Conservation (phyloP, 1,140 invertebrate species). For the Tetranychus cinnabarinus region DNA sequence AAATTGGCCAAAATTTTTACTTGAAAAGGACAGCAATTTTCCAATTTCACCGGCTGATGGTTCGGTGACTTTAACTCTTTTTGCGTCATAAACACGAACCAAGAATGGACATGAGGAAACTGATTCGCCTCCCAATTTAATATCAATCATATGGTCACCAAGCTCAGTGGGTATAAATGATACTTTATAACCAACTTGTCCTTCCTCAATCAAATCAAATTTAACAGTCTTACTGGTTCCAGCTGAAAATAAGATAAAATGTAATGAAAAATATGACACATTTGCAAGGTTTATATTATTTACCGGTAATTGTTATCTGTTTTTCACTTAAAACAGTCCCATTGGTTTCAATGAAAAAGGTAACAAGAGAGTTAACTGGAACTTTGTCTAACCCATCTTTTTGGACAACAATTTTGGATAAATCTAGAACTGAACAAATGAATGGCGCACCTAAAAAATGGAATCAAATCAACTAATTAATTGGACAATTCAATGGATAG, state of each 20-base stretch:
- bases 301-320: background rate
- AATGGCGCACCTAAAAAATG: constrained; percentile 3
- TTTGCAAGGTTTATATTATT: background rate
- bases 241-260: constrained; percentile 2
- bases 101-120: constrained; percentile 77
- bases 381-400: constrained; percentile 8
- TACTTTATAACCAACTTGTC: constrained; percentile 27
- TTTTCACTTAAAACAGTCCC: constrained; percentile 2
- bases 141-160: constrained; percentile 79
- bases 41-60: constrained; percentile 66
- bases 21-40: constrained; percentile 74
- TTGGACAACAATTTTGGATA: constrained; percentile 5
- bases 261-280: background rate
- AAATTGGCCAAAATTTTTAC: constrained; percentile 31
- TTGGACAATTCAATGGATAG: background rate
- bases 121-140: constrained; percentile 48
- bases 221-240: constrained; percentile 13
- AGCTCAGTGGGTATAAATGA: constrained; percentile 68
- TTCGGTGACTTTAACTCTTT: constrained; percentile 67
- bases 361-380: constrained; percentile 3
- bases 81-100: constrained; percentile 81
- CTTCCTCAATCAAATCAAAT: constrained; percentile 11
- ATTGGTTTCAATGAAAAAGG: constrained; percentile 8
- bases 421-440: constrained; percentile 7
- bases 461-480: background rate